Conservation (phyloP, 2,797 vertebrate genomes). For the Galaxias olidus region DNA sequence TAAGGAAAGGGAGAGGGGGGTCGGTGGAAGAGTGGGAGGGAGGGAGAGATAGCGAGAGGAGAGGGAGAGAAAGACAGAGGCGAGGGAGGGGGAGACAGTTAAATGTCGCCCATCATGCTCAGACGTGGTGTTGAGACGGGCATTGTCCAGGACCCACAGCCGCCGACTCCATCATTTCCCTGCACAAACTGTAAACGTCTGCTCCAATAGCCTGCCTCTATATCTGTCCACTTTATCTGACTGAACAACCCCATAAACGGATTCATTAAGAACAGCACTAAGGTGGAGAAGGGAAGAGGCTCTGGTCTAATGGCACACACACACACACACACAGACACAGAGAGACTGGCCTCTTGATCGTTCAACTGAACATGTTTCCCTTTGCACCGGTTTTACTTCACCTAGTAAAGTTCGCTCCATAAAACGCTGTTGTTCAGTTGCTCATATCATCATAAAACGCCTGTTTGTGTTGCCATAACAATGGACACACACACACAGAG, state of each 20-base stretch:
- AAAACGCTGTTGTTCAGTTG: constrained; percentile 1
- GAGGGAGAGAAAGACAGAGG: not conserved
- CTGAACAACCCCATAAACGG: not conserved
- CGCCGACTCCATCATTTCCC: no score
- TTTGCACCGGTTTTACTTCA: not conserved
- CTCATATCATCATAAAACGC: not conserved
- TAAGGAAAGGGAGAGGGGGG: constrained; percentile 13
- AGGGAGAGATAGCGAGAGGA: not conserved
- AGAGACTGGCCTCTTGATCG: not conserved
- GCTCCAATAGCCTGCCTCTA: no score
- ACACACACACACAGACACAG: no score
- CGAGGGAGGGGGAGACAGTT: no score
- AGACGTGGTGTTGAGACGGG: no score
- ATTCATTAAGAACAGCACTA: not conserved
- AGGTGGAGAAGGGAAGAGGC: not conserved
- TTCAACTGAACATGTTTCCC: not conserved
- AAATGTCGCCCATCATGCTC: no score
- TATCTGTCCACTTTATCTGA: no score
- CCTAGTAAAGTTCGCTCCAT: constrained; percentile 2
- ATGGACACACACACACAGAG: not conserved
- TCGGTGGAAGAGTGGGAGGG: constrained; percentile 16
- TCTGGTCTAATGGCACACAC: no score
- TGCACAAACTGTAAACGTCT: no score
- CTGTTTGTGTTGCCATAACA: not conserved
- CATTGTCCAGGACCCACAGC: no score